Evolutionary conservation across 2,888 invertebrate species (phyloP).

Genomic region (Dimorphilus gyrociliatus): DNA sequence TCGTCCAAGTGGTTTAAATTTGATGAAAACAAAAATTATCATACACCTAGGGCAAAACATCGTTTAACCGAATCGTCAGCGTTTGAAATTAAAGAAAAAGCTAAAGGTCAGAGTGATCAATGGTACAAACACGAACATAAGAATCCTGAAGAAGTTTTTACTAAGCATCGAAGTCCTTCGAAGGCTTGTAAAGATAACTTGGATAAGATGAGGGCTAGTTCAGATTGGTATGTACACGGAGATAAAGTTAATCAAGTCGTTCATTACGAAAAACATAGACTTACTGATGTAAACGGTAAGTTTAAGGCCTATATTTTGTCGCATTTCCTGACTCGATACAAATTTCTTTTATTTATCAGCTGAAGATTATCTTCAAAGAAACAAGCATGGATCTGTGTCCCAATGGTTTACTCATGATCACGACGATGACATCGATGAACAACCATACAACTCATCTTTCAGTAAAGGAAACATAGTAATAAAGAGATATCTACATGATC

Average conservation of each 20-base stretch:
- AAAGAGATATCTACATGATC: no score
- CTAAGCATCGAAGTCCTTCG: no score
- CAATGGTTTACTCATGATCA: slow-evolving; percentile 11
- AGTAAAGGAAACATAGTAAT: no score
- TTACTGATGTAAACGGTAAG: neutral
- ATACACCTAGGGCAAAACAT: slow-evolving; percentile 6
- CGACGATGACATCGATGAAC: neutral
- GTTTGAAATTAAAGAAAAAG: slow-evolving; percentile 7
- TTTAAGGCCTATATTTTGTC: neutral
- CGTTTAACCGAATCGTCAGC: slow-evolving; percentile 3
- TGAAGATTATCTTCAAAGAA: slow-evolving; percentile 9
- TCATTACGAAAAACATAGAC: neutral
- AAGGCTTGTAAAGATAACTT: no score
- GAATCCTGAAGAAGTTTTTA: no score
- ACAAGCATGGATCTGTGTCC: slow-evolving; percentile 8
- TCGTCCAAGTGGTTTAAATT: slow-evolving; percentile 10
- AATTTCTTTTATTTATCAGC: slow-evolving; percentile 8
- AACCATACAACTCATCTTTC: no score
- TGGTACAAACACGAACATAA: slow-evolving; percentile 13
- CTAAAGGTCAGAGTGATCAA: neutral
- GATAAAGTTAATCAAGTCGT: slow-evolving; percentile 2
- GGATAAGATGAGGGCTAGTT: no score
- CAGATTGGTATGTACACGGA: no score
- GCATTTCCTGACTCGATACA: slow-evolving; percentile 1
- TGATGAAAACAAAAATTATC: slow-evolving; percentile 10